Percentiles rank a stretch among this genome's conserved stretches.
Evolutionary conservation across 2,888 invertebrate species (phyloP).

Genomic region (Caenorhabditis imperialis): DNA sequence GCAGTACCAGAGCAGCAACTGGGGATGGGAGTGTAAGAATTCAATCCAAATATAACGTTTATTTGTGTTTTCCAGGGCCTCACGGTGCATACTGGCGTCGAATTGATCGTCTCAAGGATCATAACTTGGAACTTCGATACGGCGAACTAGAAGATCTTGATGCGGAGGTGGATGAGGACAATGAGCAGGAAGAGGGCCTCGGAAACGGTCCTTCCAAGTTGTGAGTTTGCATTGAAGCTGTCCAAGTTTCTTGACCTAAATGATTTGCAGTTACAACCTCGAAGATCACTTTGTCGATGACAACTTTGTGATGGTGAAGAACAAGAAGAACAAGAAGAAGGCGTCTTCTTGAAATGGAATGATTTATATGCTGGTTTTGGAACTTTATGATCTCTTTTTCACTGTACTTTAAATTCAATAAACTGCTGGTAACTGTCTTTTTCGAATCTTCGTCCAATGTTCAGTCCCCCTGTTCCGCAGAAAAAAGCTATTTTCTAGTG

Average conservation of each 20-base stretch:
- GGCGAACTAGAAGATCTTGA: slow-evolving; percentile 21
- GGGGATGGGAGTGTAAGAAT: slow-evolving; percentile 34
- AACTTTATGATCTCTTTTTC: slow-evolving; percentile 20
- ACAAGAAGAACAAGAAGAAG: slow-evolving; percentile 1
- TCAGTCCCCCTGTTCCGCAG: too few species aligned
- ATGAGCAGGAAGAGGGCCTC: background rate
- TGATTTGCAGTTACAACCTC: slow-evolving; percentile 18
- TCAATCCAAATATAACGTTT: too few species aligned
- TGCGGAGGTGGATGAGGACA: slow-evolving; percentile 1
- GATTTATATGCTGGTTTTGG: slow-evolving; percentile 2
- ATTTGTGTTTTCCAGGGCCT: slow-evolving; percentile 29
- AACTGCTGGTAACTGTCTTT: background rate
- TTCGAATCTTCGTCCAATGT: too few species aligned
- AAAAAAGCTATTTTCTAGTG: too few species aligned
- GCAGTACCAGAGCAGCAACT: slow-evolving; percentile 17
- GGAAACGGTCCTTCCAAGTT: background rate
- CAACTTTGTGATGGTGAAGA: slow-evolving; percentile 31
- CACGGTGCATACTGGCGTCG: slow-evolving; percentile 31
- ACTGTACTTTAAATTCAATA: background rate
- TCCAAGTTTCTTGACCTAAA: too few species aligned
- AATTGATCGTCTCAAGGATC: slow-evolving; percentile 22
- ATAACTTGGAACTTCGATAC: slow-evolving; percentile 23
- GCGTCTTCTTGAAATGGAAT: too few species aligned
- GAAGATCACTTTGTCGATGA: slow-evolving; percentile 29
- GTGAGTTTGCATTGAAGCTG: background rate